Base-by-base conservation (phyloP, 2,797 vertebrate genomes). In the Intellagama lesueurii region DNA sequence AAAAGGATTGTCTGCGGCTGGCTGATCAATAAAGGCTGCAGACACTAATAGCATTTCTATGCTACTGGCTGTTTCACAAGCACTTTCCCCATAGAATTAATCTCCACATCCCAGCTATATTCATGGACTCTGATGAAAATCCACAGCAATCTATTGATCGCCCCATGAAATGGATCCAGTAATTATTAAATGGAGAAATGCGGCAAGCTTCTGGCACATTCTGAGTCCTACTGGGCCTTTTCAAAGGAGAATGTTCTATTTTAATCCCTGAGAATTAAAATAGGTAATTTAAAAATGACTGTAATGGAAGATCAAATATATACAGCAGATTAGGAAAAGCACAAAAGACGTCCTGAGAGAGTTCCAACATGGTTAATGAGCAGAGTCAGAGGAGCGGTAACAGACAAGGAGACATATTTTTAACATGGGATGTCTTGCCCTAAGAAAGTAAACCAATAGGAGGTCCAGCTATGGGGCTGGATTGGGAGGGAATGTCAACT, bases 1-100 rank as follows among this genome's bases (percentile, higher is more conserved):
- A 66, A 94, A 90, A 79, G 82, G 60, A 12, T 84, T 94, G 87
- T 78, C 83, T 93, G 92, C 78, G 81, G 81, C 73, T 64, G 83
- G 35, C 81, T 83, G 93, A 91, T 94, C 91, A 85, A 91, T 93
- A 90, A 89, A 52, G 22, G 9, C 87, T 91, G 73, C 70, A 93
- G 64, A 70, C 47, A 24, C 72, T 92, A 95, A 92, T 56, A 90
- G 77, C 92, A 92, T 94, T 95, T 92, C 79, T 87, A 22, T 87
- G 90, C 78, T 85, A 66, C 78, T 72, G 2, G 89, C 91, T 85
- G 7, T 94, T 95, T 93, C 44, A 26, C 80, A 80, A 79, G 73
- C 16, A 93, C 84, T 92, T 95, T 95, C 93, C 77, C 1, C 1
- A 91, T 91, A 32, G 89, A 91, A 89, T 91, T 95, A 95, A 94